Base-by-base conservation (phyloP, 2,888 invertebrate species). In the Euclidia mi region DNA sequence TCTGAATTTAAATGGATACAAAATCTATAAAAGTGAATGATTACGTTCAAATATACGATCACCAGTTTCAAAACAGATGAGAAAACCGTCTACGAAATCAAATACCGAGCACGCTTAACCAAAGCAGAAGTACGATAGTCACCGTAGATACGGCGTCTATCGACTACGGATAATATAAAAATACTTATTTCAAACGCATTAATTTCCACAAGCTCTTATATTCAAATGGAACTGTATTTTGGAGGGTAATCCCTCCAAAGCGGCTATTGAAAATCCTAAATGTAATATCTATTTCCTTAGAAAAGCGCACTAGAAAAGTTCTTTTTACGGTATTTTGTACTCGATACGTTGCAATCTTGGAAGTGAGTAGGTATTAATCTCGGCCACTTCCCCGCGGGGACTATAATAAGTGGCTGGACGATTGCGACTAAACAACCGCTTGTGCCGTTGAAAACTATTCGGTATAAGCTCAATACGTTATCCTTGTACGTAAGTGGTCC, bases 401-500 rank as follows among this genome's bases (percentile, higher is more conserved):
- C 70, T 81, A 59, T 82, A 87, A 85, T 79, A 77, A 82, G 84
- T 85, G 68, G 79, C 62, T 47, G 38, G 51, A 66, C 79, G 75
- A 80, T 80, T 60, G 74, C 64, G 65, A 68, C 69, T 63, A 73
- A 81, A 79, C 78, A 63, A 65, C 74, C 72, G 73, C 65, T 70
- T 74, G 73, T 78, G 76, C 70, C 70, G 74, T 72, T 71, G 71
- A 71, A 69, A 79, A 78, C 79, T 74, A 71, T 79, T 74, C 66
- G 67, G 61, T 77, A 70, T 55, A 63, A 47, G 43, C 35, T 52
- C 59, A 42, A n/a, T 59, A 52, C 35, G 44, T 70, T 64, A 60
- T 57, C 35, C 45, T 37, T 35, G 9, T 9, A 32, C 29, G 14
- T 41, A 4, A 28, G 35, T 47, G 40, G 44, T 40, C 15, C 32